Evolutionary conservation across 37 sponge, comb jelly and placozoan species (phyloP).

Genomic region (Cliona cf. orientalis): DNA sequence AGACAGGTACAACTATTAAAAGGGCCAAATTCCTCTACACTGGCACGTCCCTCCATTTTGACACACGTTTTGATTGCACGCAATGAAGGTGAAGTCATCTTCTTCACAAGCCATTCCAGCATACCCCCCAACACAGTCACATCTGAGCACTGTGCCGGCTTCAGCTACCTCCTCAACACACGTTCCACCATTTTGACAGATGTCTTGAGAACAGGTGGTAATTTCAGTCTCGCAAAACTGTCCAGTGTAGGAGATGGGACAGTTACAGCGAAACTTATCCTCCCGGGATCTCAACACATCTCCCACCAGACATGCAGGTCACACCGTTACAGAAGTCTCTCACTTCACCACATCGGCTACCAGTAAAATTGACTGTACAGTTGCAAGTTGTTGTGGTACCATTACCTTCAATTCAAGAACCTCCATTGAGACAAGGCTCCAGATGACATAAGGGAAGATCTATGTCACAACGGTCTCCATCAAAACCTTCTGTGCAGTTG

Average conservation of each 20-base stretch:
- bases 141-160: conserved; percentile 2
- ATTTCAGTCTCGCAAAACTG: conserved; percentile 20
- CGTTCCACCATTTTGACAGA: conserved; percentile 51
- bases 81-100: background rate
- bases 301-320: too few relatives aligned
- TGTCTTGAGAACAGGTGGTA: background rate
- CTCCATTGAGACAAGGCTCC: conserved; percentile 28
- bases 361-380: conserved; percentile 57
- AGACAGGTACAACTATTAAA: conserved; percentile 61
- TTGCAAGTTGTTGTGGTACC: conserved; percentile 11
- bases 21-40: too few relatives aligned
- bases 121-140: conserved; percentile 25
- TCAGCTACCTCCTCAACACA: conserved; percentile 35
- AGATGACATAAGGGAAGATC: conserved; percentile 30
- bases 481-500: conserved; percentile 32
- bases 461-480: conserved; percentile 26
- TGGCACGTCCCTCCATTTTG: conserved; percentile 70
- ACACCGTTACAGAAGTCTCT: too few relatives aligned
- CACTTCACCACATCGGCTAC: conserved; percentile 53
- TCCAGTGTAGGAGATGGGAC: conserved; percentile 38
- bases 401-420: conserved; percentile 26
- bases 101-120: conserved; percentile 7
- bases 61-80: conserved; percentile 34
- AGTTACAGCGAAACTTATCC: conserved; percentile 17
- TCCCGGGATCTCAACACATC: conserved; percentile 55